Evolutionary conservation across 2,113 vertebrate species (phyloP), one percentile per base, ranked within the genome.

Genomic region (Colaptes auratus): DNA sequence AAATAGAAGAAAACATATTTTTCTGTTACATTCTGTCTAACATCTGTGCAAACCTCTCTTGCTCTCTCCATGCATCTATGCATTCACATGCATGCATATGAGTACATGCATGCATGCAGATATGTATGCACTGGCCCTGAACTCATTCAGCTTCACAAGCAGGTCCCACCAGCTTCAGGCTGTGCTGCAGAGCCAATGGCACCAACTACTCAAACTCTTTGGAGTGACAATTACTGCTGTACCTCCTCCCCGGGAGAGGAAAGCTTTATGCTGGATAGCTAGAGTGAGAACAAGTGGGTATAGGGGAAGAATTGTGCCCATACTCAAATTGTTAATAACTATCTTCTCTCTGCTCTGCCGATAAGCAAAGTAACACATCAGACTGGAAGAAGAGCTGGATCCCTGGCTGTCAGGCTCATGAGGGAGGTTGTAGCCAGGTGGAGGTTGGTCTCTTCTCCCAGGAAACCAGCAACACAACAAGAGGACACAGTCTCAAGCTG

Each of bases 181-280:
- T 28, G 42, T 28, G 36, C 30, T 71, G 53, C 36, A 46, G 42
- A 84, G 46, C 8, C 1, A 2, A 5, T 21, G 70, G 36, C 33
- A 52, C 8, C 0, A 0, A 10, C 36, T 7, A 8, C 74, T 64
- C 11, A 24, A 52, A 52, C 12, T 25, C 69, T 59, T 42, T 2
- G 15, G 59, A 27, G 44, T 0, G 0, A 50, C 56, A 21, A 12
- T 0, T 1, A 20, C 4, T 6, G 30, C 10, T 19, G 64, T 31
- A 55, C 15, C 65, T 46, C 31, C 1, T 1, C 12, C 30, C 14
- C 12, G 1, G 31, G 58, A n/a, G 7, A 66, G 48, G n/a, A 67
- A 67, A 39, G 50, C 64, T 53, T 53, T 27, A 12, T 27, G 42
- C 4, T 0, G 10, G 27, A 2, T 27, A 72, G 65, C 60, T 46